Evolutionary conservation across 2,888 invertebrate species (phyloP).

Genomic region (Podabrus alpinus): DNA sequence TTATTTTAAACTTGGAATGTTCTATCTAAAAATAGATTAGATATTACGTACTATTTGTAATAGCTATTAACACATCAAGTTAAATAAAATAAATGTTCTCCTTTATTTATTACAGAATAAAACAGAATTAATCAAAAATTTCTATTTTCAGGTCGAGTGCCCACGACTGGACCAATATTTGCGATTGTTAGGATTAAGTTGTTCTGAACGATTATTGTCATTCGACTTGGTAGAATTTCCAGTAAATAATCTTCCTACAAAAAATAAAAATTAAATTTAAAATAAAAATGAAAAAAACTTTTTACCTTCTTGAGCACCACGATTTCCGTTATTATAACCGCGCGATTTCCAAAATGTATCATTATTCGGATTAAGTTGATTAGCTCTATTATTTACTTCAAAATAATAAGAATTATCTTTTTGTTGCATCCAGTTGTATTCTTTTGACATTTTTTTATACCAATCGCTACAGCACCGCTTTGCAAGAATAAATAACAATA

Average conservation of each 20-base stretch:
- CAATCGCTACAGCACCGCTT: neutral
- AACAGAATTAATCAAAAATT: no score
- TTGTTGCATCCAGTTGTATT: neutral
- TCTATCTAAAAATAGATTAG: neutral
- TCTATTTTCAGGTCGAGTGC: neutral
- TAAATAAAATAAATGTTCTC: no score
- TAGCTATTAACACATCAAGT: no score
- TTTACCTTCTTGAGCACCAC: slow-evolving; percentile 8
- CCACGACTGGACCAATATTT: neutral
- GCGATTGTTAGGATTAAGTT: neutral
- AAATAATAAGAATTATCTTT: neutral
- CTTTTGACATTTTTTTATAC: neutral
- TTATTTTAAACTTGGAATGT: no score
- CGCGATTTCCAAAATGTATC: slow-evolving; percentile 24
- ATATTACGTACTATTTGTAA: no score
- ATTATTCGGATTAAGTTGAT: slow-evolving; percentile 25
- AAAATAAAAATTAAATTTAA: neutral
- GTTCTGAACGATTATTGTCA: neutral
- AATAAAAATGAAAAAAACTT: neutral
- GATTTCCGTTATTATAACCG: slow-evolving; percentile 15
- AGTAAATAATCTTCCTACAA: neutral
- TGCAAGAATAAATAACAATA: neutral
- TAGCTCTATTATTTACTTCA: slow-evolving; percentile 10
- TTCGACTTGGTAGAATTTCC: neutral
- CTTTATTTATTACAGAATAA: no score